Conservation (phyloP, 2,797 vertebrate species). For the Hylomyscus alleni region DNA sequence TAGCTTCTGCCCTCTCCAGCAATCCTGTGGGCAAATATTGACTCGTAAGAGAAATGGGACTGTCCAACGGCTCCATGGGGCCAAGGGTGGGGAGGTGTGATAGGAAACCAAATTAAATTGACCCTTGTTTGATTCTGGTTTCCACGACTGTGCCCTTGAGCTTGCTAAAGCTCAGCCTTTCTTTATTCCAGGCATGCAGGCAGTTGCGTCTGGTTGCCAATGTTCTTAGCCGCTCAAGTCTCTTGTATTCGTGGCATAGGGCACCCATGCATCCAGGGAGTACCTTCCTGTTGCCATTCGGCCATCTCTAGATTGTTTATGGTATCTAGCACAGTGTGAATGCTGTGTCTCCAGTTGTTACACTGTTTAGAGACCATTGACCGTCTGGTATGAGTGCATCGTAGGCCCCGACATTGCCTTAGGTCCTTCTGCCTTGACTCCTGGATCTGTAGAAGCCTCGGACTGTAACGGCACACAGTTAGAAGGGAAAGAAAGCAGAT, state of each 20-base stretch:
- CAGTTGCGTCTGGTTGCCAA: not conserved
- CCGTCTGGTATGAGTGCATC: not conserved
- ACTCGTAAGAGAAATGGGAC: rapidly evolving
- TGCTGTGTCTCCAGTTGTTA: not conserved
- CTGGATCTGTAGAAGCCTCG: no score
- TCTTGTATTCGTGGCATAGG: not conserved
- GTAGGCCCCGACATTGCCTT: no score
- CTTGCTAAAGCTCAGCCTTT: not conserved
- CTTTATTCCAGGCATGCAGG: not conserved
- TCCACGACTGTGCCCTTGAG: not conserved
- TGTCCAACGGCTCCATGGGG: not conserved
- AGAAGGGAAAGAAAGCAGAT: not conserved
- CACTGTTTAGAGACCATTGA: not conserved
- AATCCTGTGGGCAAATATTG: not conserved
- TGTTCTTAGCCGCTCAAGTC: not conserved
- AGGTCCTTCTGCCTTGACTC: no score
- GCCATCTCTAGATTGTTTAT: not conserved
- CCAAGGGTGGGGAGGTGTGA: not conserved
- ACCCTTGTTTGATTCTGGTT: not conserved
- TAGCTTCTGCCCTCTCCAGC: not conserved
- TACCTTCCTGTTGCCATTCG: not conserved
- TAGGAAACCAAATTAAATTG: not conserved
- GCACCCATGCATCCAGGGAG: rapidly evolving
- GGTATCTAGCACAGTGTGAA: rapidly evolving
- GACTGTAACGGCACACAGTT: not conserved